Conservation (phyloP, 2,113 vertebrate genomes). For the Limanda limanda region DNA sequence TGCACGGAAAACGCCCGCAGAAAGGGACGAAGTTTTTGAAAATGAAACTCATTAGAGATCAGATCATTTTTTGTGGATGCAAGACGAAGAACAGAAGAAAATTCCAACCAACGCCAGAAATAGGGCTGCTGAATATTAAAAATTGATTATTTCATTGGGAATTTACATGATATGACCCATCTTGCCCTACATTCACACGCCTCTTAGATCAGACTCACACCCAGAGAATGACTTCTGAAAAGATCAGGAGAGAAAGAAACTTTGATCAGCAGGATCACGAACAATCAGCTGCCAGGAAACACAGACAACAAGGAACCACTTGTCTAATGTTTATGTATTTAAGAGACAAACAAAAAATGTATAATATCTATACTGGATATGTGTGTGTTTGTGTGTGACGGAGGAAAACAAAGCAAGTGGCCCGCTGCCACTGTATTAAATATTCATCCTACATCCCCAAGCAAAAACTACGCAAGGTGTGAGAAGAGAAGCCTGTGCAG, state of each 20-base stretch:
- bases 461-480: slow-evolving; percentile 69
- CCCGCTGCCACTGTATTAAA: slow-evolving; percentile 55
- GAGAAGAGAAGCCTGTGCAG: slow-evolving; percentile 42
- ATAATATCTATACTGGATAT: slow-evolving; percentile 39
- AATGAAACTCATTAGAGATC: slow-evolving; percentile 62
- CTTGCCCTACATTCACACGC: slow-evolving; percentile 42
- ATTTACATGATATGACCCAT: slow-evolving; percentile 46
- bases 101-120: slow-evolving; percentile 40
- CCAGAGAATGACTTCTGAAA: slow-evolving; percentile 45
- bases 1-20: slow-evolving; percentile 45
- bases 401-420: slow-evolving; percentile 71
- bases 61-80: slow-evolving; percentile 18
- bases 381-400: too few species aligned
- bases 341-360: slow-evolving; percentile 34
- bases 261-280: slow-evolving; percentile 30
- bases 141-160: slow-evolving; percentile 52
- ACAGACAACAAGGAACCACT: slow-evolving; percentile 18
- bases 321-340: slow-evolving; percentile 64
- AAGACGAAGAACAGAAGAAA: slow-evolving; percentile 18
- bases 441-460: slow-evolving; percentile 68
- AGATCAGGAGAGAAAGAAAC: slow-evolving; percentile 53
- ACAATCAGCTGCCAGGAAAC: slow-evolving; percentile 24
- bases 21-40: slow-evolving; percentile 31
- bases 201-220: slow-evolving; percentile 25
- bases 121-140: slow-evolving; percentile 60